Base-by-base conservation (phyloP, 2,888 invertebrate species). In the Ligdia adustata region DNA sequence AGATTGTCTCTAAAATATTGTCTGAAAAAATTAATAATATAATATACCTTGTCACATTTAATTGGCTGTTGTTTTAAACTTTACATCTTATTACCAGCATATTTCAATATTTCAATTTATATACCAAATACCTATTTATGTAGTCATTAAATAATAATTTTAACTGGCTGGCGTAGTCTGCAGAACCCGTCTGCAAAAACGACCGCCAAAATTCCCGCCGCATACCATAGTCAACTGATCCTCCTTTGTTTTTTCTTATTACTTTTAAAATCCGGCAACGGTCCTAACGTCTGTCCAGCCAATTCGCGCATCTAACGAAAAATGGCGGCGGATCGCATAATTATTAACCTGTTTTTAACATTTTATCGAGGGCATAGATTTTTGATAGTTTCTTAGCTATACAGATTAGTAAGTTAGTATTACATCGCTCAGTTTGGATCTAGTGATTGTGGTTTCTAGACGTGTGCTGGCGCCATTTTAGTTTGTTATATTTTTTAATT, bases 181-280 rank as follows among this genome's bases (percentile, higher is more conserved):
- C 78, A 55, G 81, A 80, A 81, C 79, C 75, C 60, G 15, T 0
- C 12, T 2, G 13, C 31, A 33, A 40, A 45, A 62, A 52, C 50
- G 49, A 54, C 60, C 69, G 64, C 68, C 66, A 69, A 75, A 75
- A 70, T 69, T 45, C 65, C 67, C 57, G 57, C 57, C 61, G 64
- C 72, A 75, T 75, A 74, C 74, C 71, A 69, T 68, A 72, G 62
- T 66, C 70, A 66, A 67, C 64, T 68, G 71, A 70, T 72, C 72
- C 66, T 70, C 73, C 70, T 66, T 62, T 57, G 63, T 62, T 72
- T 71, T 84, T 78, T 63, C 53, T 57, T 76, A 62, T 79, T 79
- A 71, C 76, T 80, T 84, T 81, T 71, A 81, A 22, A 88, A 87
- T 82, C 85, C 82, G 79, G 72, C 84, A 84, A 82, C 79, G 82